Evolutionary conservation across 1,140 invertebrate species (phyloP).

Genomic region (Drosophila serrata): DNA sequence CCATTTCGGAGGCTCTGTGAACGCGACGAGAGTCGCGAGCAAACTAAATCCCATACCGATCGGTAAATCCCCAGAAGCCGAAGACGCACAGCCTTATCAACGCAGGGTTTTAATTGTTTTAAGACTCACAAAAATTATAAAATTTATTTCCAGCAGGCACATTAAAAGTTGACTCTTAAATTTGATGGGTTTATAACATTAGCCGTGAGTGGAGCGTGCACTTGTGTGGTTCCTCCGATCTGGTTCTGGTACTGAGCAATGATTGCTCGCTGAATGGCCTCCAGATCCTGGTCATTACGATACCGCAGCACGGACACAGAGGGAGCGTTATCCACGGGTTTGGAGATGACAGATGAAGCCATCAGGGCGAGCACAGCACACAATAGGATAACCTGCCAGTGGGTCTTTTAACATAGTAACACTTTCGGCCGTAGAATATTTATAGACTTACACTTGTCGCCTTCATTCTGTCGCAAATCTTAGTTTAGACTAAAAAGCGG

Average conservation of each 20-base stretch:
- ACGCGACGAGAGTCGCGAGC: slow-evolving; percentile 46
- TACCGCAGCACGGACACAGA: slow-evolving; percentile 66
- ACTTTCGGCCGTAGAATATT: neutral
- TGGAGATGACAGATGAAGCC: slow-evolving; percentile 26
- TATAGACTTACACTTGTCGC: slow-evolving; percentile 49
- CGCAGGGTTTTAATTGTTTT: slow-evolving; percentile 10
- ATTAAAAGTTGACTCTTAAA: slow-evolving; percentile 60
- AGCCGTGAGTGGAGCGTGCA: slow-evolving; percentile 59
- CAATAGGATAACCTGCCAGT: slow-evolving; percentile 53
- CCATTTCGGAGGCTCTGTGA: slow-evolving; percentile 42
- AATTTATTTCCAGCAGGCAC: slow-evolving; percentile 52
- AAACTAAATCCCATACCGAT: slow-evolving; percentile 47
- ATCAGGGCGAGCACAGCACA: slow-evolving; percentile 44
- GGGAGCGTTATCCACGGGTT: slow-evolving; percentile 46
- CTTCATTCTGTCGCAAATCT: slow-evolving; percentile 58
- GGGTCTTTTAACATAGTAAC: neutral
- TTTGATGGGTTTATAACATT: slow-evolving; percentile 52
- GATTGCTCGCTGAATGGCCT: slow-evolving; percentile 60
- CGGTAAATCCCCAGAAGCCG: slow-evolving; percentile 29
- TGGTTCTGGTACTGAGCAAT: slow-evolving; percentile 73
- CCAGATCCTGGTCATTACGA: slow-evolving; percentile 67
- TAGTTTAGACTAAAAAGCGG: slow-evolving; percentile 49
- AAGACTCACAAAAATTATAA: slow-evolving; percentile 36
- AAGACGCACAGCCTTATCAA: slow-evolving; percentile 54
- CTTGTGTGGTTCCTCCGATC: slow-evolving; percentile 59